These are phyloP conservation scores for Dendrolimus houi DNA, from an alignment of 2,888 invertebrate species.

Conservation along the genomic window DNA sequence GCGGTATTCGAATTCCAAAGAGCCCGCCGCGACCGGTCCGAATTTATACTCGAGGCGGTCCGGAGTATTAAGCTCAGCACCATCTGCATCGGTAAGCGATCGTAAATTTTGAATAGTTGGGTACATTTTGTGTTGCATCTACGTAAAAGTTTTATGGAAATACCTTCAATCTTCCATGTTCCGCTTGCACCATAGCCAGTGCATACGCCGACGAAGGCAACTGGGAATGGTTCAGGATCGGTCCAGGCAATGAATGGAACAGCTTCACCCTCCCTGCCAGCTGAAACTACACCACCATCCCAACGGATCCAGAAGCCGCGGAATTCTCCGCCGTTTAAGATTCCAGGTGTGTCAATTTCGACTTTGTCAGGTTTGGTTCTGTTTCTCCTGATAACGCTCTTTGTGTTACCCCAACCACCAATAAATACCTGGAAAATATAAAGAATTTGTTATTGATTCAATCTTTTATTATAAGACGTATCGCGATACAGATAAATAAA, in stretches of 20 bases:
- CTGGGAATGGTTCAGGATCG: conserved; percentile 82
- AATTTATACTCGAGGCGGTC: conserved; percentile 78
- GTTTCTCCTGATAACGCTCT: conserved; percentile 89
- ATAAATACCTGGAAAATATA: conserved; percentile 80
- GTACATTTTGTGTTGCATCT: conserved; percentile 53
- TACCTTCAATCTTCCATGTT: conserved; percentile 89
- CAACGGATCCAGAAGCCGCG: conserved; percentile 91
- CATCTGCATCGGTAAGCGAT: conserved; percentile 63
- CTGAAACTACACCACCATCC: conserved; percentile 81
- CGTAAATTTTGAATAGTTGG: conserved; percentile 50
- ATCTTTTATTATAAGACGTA: no score
- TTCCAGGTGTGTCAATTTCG: conserved; percentile 82
- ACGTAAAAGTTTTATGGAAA: conserved; percentile 6
- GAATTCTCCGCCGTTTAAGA: conserved; percentile 83
- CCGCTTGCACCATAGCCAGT: conserved; percentile 92
- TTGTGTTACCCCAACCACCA: conserved; percentile 92
- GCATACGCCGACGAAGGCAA: conserved; percentile 86
- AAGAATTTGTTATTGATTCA: not conserved
- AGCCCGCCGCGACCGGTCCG: conserved; percentile 71
- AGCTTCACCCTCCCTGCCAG: conserved; percentile 83
- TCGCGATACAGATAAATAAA: no score
- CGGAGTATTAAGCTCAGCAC: conserved; percentile 70
- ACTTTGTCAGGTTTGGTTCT: conserved; percentile 84
- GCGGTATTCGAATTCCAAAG: conserved; percentile 74
- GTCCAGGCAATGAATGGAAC: conserved; percentile 84